Percentiles rank a stretch among this genome's conserved stretches.
Evolutionary conservation across 2,797 vertebrate genomes (phyloP).

Genomic region (Sternarchorhynchus goeldii): DNA sequence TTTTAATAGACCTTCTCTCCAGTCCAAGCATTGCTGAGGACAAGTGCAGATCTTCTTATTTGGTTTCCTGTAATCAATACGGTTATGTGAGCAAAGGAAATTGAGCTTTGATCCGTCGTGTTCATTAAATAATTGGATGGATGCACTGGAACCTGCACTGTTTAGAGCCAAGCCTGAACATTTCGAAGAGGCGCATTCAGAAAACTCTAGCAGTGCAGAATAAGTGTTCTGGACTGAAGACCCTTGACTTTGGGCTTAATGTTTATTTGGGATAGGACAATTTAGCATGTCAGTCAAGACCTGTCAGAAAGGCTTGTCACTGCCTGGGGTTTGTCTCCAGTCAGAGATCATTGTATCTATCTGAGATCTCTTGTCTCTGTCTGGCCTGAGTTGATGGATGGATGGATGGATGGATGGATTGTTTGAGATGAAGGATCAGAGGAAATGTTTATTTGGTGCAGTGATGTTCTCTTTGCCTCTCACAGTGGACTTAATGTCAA

Average conservation of each 20-base stretch:
- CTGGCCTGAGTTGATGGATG: slow-evolving; percentile 24
- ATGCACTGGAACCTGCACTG: too few relatives aligned
- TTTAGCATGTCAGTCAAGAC: neutral
- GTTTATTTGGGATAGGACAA: neutral
- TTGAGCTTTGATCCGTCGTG: neutral
- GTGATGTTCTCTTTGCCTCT: slow-evolving; percentile 15
- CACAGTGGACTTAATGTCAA: slow-evolving; percentile 21
- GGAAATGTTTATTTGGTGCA: slow-evolving; percentile 36
- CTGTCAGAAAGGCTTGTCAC: neutral
- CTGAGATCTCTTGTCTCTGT: slow-evolving; percentile 24
- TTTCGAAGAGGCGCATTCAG: neutral
- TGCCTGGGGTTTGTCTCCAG: slow-evolving; percentile 31
- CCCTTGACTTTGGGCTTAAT: too few relatives aligned
- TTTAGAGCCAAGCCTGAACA: neutral
- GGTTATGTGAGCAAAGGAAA: neutral
- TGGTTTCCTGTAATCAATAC: neutral
- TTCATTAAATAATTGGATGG: neutral
- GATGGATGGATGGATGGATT: slow-evolving; percentile 36
- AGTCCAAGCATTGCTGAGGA: neutral
- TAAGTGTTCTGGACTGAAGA: too few relatives aligned
- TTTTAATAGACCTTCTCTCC: neutral
- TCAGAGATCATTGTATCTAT: slow-evolving; percentile 32
- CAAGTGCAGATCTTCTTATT: neutral
- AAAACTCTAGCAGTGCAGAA: neutral
- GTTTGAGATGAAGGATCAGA: slow-evolving; percentile 43